These are phyloP conservation scores for Mionectes macconnelli DNA, from an alignment of 2,113 vertebrate genomes.

Conservation along the genomic window DNA sequence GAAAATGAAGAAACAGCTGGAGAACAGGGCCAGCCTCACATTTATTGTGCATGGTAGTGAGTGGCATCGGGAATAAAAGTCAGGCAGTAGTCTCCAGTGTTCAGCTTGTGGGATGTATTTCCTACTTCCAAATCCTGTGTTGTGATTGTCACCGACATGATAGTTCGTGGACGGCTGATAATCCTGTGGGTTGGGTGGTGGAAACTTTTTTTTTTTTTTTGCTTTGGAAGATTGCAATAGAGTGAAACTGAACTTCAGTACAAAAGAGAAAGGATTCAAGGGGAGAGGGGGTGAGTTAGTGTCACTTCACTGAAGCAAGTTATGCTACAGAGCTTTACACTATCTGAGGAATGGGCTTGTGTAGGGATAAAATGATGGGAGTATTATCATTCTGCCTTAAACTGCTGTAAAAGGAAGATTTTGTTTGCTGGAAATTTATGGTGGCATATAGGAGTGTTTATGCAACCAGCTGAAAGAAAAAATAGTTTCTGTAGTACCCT, in stretches of 20 bases:
- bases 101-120: background rate
- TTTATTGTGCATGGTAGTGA: background rate
- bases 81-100: background rate
- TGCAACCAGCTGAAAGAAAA: background rate
- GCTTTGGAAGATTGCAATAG: background rate
- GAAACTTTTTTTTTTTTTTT: background rate
- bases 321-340: background rate
- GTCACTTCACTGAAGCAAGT: constrained; percentile 4
- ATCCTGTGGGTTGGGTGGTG: background rate
- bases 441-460: background rate
- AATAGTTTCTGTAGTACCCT: background rate
- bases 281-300: background rate
- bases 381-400: background rate
- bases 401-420: background rate
- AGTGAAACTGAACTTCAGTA: background rate
- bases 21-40: background rate
- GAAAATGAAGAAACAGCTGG: constrained; percentile 40
- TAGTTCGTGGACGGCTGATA: background rate
- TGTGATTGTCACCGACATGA: background rate
- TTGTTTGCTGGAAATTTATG: background rate
- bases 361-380: background rate
- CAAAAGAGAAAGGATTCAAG: background rate
- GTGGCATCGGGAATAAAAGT: background rate
- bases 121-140: background rate
- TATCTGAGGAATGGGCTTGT: background rate